A percentile compares a stretch with the other conserved stretches of the same genome.
Evolutionary conservation across 1,140 invertebrate species (phyloP).

Genomic region (Reticulitermes speratus): DNA sequence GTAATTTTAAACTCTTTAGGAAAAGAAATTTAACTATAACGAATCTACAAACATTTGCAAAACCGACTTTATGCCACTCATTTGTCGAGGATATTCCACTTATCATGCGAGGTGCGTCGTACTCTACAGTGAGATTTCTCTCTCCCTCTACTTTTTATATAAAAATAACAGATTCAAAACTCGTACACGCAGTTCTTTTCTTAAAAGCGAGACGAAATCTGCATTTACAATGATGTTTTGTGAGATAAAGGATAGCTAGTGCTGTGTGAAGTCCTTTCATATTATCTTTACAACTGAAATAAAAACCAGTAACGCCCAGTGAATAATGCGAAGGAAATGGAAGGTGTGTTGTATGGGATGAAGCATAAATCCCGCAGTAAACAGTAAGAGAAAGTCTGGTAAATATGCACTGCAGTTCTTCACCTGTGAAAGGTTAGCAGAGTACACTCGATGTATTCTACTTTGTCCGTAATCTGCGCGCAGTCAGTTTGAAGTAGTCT

Average conservation of each 20-base stretch:
- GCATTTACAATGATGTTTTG: slow-evolving; percentile 16
- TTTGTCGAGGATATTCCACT: too few species aligned
- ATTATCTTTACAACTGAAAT: background rate
- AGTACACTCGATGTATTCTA: too few species aligned
- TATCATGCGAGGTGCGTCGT: too few species aligned
- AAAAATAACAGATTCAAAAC: slow-evolving; percentile 6
- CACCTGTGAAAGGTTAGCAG: too few species aligned
- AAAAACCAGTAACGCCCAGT: background rate
- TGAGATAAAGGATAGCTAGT: slow-evolving; percentile 4
- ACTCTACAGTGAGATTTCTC: background rate
- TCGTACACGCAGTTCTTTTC: background rate
- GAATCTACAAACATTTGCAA: too few species aligned
- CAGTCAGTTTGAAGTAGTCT: too few species aligned
- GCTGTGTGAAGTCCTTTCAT: background rate
- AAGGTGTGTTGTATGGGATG: background rate
- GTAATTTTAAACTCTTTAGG: too few species aligned
- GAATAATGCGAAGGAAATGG: background rate
- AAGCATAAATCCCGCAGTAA: background rate
- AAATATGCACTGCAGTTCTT: background rate
- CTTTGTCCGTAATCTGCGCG: too few species aligned
- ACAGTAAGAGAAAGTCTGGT: background rate
- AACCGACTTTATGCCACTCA: too few species aligned
- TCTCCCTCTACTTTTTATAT: background rate
- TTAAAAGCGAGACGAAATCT: slow-evolving; percentile 12
- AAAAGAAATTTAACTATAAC: too few species aligned